Conservation (phyloP, 1,140 invertebrate genomes). For the Calliphora vicina region DNA sequence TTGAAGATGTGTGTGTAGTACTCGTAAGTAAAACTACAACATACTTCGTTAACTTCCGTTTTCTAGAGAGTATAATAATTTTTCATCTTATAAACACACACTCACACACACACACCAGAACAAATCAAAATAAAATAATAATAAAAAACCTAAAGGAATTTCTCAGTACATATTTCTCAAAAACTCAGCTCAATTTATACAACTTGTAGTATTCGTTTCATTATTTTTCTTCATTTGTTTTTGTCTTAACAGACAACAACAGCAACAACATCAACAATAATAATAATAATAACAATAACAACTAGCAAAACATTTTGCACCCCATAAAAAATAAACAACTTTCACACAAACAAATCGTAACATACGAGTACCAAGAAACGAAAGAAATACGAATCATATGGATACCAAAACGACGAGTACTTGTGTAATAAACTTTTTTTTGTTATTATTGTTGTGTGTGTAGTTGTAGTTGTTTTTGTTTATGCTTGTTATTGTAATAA, state of each 20-base stretch:
- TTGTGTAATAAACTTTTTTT: not conserved
- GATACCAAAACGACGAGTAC: not conserved
- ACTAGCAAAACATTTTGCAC: not conserved
- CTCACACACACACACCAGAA: not conserved
- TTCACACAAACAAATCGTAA: not conserved
- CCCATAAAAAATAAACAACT: not conserved
- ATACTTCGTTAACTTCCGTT: constrained; percentile 11
- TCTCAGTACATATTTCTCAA: not conserved
- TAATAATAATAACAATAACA: not conserved
- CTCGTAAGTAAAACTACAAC: not conserved
- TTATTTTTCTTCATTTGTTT: not conserved
- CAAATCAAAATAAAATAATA: not conserved
- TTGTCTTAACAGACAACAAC: not conserved
- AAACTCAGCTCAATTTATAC: not conserved
- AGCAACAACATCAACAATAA: not conserved
- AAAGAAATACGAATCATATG: not conserved
- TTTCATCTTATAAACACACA: not conserved
- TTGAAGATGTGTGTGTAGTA: not conserved
- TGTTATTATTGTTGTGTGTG: not conserved
- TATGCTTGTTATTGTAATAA: not conserved
- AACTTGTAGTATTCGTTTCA: too few relatives aligned
- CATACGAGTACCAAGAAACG: not conserved
- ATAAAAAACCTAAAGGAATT: not conserved
- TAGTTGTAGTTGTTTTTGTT: not conserved
- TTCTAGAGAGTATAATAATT: not conserved